Percentiles rank a stretch among this genome's conserved stretches.
Evolutionary conservation across 2,113 vertebrate genomes (phyloP).

Genomic region (Megaceryle maxima): DNA sequence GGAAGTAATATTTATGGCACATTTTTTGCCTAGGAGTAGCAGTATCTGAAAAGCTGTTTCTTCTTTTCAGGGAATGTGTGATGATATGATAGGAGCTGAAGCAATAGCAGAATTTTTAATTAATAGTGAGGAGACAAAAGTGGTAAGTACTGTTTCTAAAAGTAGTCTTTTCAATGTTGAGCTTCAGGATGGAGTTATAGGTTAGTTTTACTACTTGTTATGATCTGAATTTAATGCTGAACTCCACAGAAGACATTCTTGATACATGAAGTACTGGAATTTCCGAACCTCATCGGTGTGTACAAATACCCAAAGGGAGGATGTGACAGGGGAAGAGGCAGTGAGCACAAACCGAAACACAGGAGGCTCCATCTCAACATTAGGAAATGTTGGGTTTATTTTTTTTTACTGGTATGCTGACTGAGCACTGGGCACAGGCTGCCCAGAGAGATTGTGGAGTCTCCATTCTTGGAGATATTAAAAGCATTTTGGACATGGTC

Average conservation of each 20-base stretch:
- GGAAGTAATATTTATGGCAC: not conserved
- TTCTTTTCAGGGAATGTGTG: conserved; percentile 69
- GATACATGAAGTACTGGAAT: not conserved
- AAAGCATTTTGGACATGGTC: not conserved
- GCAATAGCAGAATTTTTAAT: conserved; percentile 90
- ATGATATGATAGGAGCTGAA: conserved; percentile 86
- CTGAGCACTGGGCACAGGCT: not conserved
- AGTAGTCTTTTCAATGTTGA: not conserved
- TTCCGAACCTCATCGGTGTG: not conserved
- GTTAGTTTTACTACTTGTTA: not conserved
- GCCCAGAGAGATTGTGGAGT: not conserved
- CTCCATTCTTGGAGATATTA: not conserved
- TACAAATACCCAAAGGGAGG: not conserved
- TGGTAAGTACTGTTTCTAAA: conserved; percentile 72
- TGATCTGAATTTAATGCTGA: not conserved
- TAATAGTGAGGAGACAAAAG: conserved; percentile 91
- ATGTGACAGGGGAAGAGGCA: not conserved
- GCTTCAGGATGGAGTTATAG: not conserved
- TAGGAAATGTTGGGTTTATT: not conserved
- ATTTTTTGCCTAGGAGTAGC: not conserved
- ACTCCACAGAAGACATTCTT: not conserved
- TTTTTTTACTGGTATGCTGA: not conserved
- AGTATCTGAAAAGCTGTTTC: conserved; percentile 9
- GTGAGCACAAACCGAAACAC: not conserved
- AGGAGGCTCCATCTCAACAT: not conserved